A percentile compares a stretch with the other conserved stretches of the same genome.
Conservation (phyloP, 1,140 invertebrate genomes). For the Heterodera carotae region DNA sequence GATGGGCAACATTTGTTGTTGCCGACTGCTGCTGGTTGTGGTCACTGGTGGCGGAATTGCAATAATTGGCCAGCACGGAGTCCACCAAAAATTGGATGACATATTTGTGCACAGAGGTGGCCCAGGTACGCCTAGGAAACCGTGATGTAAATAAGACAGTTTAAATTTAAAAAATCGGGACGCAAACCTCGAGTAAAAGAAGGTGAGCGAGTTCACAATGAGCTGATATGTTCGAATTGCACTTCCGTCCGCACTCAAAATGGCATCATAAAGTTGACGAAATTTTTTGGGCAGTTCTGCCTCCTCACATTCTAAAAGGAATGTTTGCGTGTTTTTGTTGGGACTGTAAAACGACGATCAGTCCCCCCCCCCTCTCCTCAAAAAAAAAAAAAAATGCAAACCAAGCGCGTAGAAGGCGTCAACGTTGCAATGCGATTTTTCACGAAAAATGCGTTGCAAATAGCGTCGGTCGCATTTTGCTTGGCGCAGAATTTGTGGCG, state of each 20-base stretch:
- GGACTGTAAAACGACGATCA: too few relatives aligned
- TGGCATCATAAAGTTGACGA: slow-evolving; percentile 8
- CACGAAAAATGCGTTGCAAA: slow-evolving; percentile 18
- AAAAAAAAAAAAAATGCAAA: slow-evolving; percentile 1
- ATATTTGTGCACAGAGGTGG: slow-evolving; percentile 20
- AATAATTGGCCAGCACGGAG: background rate
- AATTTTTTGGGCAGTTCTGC: background rate
- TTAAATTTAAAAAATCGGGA: background rate
- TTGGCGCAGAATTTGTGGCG: slow-evolving; percentile 6
- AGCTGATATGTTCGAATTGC: slow-evolving; percentile 15
- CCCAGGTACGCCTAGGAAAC: slow-evolving; percentile 7
- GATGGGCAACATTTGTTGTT: too few relatives aligned
- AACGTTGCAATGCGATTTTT: slow-evolving; percentile 10
- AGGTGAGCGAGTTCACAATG: slow-evolving; percentile 14
- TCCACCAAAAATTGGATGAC: slow-evolving; percentile 19
- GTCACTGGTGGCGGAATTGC: background rate
- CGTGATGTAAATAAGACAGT: background rate
- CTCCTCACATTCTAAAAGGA: slow-evolving; percentile 12
- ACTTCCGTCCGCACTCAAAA: background rate
- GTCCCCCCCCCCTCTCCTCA: too few relatives aligned
- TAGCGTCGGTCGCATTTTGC: slow-evolving; percentile 2
- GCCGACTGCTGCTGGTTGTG: background rate
- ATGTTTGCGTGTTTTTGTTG: too few relatives aligned
- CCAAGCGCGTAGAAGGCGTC: slow-evolving; percentile 5
- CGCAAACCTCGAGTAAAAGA: slow-evolving; percentile 16